Base-by-base conservation (phyloP, 1,140 invertebrate species). In the Penaeus vannamei region DNA sequence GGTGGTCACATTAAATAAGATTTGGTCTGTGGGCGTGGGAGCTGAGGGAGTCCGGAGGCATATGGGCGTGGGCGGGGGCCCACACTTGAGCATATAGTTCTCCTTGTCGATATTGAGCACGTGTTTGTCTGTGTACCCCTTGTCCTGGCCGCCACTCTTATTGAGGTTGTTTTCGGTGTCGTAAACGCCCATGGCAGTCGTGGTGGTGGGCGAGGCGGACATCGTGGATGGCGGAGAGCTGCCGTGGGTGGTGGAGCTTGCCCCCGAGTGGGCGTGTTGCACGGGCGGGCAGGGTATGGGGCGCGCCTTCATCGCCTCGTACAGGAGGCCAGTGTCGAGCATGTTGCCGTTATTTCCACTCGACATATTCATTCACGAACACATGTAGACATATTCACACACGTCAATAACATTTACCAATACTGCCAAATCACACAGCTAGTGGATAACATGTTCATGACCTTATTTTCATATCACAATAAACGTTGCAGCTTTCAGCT, bases 71-170 rank as follows among this genome's bases (percentile, higher is more conserved):
- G 91, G 80, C 90, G 85, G 32, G 60, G 84, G n/a, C 53, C 84
- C 85, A 90, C 90, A 86, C 62, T 88, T 91, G 81, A 95, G 93
- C 95, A 95, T 95, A 92, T 95, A 95, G 92, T 95, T 95, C 91
- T 95, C 94, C 77, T 94, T 93, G 92, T 95, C 95, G 76, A 95
- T 94, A 91, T 93, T 93, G 85, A 94, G 82, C 87, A 89, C 87
- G 76, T 90, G 85, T 84, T 90, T 86, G 82, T 84, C 79, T 76
- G 82, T 84, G 60, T 90, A 84, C 19, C 89, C 79, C 81, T 84
- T 84, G 66, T 90, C 89, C 23, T 81, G 59, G 60, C 81, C 79
- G 66, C 85, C 66, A n/a, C 85, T 80, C 69, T 87, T 86, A 59
- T 83, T 84, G 19, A 86, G 80, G 69, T 86, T 87, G 59, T 84